Evolutionary conservation across 30 jellyfish, hydroid and myxozoan species (phyloP), one percentile per base, ranked within the genome.

Genomic region (Cassiopea andromeda): DNA sequence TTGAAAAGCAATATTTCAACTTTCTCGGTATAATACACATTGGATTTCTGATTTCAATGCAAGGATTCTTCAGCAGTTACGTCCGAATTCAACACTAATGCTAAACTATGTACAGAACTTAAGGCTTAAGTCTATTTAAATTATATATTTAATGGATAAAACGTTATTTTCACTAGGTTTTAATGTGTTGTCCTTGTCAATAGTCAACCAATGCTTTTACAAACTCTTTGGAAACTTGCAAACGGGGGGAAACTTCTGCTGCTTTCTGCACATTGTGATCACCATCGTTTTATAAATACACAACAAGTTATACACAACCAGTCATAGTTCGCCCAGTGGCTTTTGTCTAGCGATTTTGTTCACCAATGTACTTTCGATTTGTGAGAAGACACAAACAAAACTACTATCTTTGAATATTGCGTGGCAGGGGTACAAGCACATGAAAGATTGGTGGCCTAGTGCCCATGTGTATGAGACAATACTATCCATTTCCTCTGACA

Each of bases 81-180:
- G 73, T 27, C 73, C 73, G 43, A 61, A 61, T 61, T 61, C 73
- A 61, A 61, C 73, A 61, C 43, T 61, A 61, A 61, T 61, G 19
- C 14, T 61, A 61, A 61, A 61, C 73, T 61, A 61, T 61, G 7
- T 61, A 61, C 73, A 17, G 73, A 61, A 61, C 73, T 8, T 61
- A 61, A 61, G 73, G 43, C 43, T 61, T 61, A 61, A 61, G 73
- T 61, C 27, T 61, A 61, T 61, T 61, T 61, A 61, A 61, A 61
- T 27, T 61, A 8, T 61, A 61, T 61, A 17, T 61, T 61, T 61
- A 61, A 61, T 61, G 73, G 73, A 61, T 8, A 61, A 27, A 61
- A 61, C 73, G 73, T 14, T 61, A 61, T 61, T 61, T 61, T 61
- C 73, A 61, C 73, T 61, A 17, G 73, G 73, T n/a, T 61, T 61